phyloP scores from a whole-genome alignment of 2,888 invertebrate genomes.

The Philonicus albiceps region DNA sequence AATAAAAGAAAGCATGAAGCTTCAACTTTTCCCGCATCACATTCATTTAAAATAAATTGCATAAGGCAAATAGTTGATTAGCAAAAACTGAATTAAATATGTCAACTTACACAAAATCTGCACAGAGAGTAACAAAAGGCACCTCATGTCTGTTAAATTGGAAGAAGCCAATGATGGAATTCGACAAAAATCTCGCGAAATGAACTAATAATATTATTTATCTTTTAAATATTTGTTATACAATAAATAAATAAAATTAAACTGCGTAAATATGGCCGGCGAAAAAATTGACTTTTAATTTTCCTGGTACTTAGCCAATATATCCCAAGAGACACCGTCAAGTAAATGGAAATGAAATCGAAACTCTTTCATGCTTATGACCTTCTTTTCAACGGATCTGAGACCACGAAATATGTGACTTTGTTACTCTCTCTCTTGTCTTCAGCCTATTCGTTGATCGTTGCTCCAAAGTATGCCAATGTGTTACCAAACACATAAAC shows the following conservation, averaged over 20 bases:
- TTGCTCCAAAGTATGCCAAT: neutral
- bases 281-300: neutral
- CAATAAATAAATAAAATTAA: neutral
- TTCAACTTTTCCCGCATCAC: neutral
- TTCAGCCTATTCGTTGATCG: neutral
- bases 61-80: neutral
- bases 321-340: neutral
- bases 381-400: slow-evolving; percentile 29
- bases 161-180: neutral
- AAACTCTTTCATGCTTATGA: slow-evolving; percentile 43
- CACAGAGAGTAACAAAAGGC: neutral
- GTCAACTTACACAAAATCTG: neutral
- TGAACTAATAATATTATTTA: neutral
- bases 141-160: neutral
- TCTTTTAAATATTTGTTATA: neutral
- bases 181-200: neutral
- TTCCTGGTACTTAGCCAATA: neutral
- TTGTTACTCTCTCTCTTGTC: neutral
- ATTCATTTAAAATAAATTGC: neutral
- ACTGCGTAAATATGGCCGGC: neutral
- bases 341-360: slow-evolving; percentile 42
- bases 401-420: neutral
- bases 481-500: neutral
- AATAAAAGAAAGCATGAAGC: neutral
- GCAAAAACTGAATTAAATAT: neutral